These are phyloP conservation scores for Melospiza melodia DNA, from an alignment of 2,113 vertebrate genomes.

Conservation along the genomic window DNA sequence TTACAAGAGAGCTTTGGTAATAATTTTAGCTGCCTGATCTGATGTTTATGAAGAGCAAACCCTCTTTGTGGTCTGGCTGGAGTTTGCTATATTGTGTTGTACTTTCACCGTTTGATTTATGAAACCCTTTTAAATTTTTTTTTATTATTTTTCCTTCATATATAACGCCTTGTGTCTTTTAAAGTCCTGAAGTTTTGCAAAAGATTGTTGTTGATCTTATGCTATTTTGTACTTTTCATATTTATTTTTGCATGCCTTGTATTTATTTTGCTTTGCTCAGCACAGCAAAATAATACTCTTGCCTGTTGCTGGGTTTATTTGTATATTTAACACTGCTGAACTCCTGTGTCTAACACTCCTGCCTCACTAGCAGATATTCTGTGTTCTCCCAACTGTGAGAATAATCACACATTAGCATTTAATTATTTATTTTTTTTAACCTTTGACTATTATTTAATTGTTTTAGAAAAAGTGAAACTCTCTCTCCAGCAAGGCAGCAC, in stretches of 20 bases:
- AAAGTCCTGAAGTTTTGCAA: not conserved
- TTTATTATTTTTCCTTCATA: not conserved
- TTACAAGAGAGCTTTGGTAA: constrained; percentile 80
- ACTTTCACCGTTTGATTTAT: constrained; percentile 32
- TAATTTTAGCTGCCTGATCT: constrained; percentile 84
- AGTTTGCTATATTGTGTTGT: constrained; percentile 46
- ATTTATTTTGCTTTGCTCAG: not conserved
- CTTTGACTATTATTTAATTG: not conserved
- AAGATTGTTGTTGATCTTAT: not conserved
- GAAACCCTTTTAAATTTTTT: not conserved
- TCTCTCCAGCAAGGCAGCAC: not conserved
- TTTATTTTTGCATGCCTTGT: not conserved
- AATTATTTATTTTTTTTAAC: not conserved
- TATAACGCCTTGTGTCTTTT: not conserved
- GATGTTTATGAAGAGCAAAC: constrained; percentile 77
- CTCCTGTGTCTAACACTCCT: not conserved
- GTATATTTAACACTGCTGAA: not conserved
- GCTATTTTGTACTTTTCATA: not conserved
- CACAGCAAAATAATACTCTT: not conserved
- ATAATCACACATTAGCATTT: not conserved
- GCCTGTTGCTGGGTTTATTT: constrained; percentile 24
- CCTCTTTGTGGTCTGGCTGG: constrained; percentile 79
- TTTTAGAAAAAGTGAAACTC: not conserved
- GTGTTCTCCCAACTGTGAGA: not conserved
- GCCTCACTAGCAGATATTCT: not conserved